These are phyloP conservation scores for Anguilla pacifica DNA, from an alignment of 2,797 vertebrate species.

Conservation along the genomic window DNA sequence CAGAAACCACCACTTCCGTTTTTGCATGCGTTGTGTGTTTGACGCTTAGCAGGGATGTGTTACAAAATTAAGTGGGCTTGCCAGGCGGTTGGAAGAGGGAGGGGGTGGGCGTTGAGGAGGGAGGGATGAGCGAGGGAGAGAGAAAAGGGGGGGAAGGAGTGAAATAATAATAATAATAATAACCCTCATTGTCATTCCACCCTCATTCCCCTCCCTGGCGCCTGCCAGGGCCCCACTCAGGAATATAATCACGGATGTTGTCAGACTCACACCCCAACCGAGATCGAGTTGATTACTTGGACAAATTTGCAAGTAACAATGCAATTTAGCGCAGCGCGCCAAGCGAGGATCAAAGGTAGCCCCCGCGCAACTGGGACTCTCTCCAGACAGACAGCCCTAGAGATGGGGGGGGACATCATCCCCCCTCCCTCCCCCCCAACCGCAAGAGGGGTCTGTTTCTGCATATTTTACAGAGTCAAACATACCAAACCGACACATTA, in stretches of 20 bases:
- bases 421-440: constrained; percentile 16
- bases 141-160: constrained; percentile 47
- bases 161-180: constrained; percentile 59
- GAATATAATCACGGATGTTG: constrained; percentile 74
- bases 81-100: constrained; percentile 21
- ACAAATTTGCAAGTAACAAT: constrained; percentile 77
- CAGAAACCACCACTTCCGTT: constrained; percentile 37
- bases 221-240: constrained; percentile 54
- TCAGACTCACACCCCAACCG: constrained; percentile 67
- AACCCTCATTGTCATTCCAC: constrained; percentile 70
- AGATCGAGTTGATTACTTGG: constrained; percentile 74
- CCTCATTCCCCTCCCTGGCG: constrained; percentile 63
- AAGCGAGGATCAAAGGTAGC: constrained; percentile 46
- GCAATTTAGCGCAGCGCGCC: constrained; percentile 65
- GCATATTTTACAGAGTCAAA: constrained; percentile 47
- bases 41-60: constrained; percentile 12
- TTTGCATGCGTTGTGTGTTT: constrained; percentile 40
- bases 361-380: constrained; percentile 42
- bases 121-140: constrained; percentile 37
- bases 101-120: not conserved
- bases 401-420: constrained; percentile 34
- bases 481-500: constrained; percentile 34
- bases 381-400: constrained; percentile 17
- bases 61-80: constrained; percentile 45
- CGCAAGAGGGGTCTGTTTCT: constrained; percentile 21